Evolutionary conservation across 2,113 vertebrate genomes (phyloP), one percentile per base, ranked within the genome.

Genomic region (Lamprotornis superbus): DNA sequence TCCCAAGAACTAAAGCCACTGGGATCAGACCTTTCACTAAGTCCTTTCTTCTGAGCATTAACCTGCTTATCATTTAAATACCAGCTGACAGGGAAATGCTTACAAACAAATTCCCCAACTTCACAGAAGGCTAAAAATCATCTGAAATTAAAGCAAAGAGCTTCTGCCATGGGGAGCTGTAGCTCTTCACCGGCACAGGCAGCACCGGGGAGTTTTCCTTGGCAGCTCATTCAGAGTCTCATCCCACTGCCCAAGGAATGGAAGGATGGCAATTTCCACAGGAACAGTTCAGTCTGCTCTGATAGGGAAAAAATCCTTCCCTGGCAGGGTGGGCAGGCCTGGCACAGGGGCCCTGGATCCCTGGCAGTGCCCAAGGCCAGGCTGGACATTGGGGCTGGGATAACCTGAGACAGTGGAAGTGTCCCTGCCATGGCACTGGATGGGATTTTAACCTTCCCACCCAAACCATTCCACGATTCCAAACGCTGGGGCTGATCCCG

Each of bases 351-450:
- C 21, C 50, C 76, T 22, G 68, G 7, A 19, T 42, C 67, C 49
- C 86, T 7, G 65, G 30, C 2, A 47, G 42, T 22, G 75, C 1
- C 75, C 67, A 12, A 6, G 67, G 76, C 85, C 85, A 5, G 84
- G 64, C 4, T 76, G 71, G 61, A 6, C 14, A 1, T 9, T 13
- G 15, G 50, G 50, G 70, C 42, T 37, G 1, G 69, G 37, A 33
- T 39, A 16, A 1, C 28, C 44, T 2, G 57, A 67, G 42, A 2
- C 8, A 7, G 17, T 0, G 57, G 0, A 71, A 24, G 13, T 42
- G 85, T 49, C 75, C 57, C 40, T 35, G 65, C 15, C 75, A 1
- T 1, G 55, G 52, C 60, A 35, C 21, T 2, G 55, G 75, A 3
- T 30, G 76, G 2, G 17, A 1, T 42, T 35, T 22, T 4, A 35